Base-by-base conservation (phyloP, 2,888 invertebrate species). In the Pristionchus entomophagus region DNA sequence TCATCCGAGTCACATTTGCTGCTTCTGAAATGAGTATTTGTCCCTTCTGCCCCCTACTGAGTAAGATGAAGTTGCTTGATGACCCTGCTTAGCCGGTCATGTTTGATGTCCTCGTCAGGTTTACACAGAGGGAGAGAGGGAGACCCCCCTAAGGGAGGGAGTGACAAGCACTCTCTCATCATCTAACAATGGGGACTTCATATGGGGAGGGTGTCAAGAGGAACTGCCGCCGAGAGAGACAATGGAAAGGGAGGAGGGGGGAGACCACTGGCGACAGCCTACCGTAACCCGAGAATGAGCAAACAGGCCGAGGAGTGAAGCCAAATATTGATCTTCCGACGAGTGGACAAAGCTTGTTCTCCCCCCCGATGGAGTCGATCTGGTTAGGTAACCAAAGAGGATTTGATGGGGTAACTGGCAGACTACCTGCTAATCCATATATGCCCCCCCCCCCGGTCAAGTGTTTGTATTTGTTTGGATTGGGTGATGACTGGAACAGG, bases 1-100 rank as follows among this genome's bases (percentile, higher is more conserved):
- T 90, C 90, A 69, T 90, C 90, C 35, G 87, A 88, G 81, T 90
- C 90, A 17, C 87, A 87, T 6, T 83, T 62, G 62, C 77, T 56
- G 41, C 32, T 80, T n/a, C 65, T 86, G 32, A 26, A 32, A 29
- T 19, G 4, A n/a, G 49, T 65, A 10, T n/a, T 29, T 56, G 12
- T 22, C n/a, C 5, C n/a, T 22, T 22, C 56, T 35, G 32, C 38
- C 19, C 69, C 69, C 6, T 10, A 29, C 32, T 19, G 26, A 62
- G 62, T n/a, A n/a, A n/a, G n/a, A 26, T 56, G 41, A n/a, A 38
- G 32, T n/a, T 4, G 22, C n/a, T 35, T 69, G 69, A 38, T 69
- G 35, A 35, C 35, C 22, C 38, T 69, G 69, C 69, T 38, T 38
- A 69, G 38, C 69, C 69, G 69, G 69, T 41, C 38, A 69, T 69